Conservation (phyloP, 2,113 vertebrate species). For the Procavia capensis region DNA sequence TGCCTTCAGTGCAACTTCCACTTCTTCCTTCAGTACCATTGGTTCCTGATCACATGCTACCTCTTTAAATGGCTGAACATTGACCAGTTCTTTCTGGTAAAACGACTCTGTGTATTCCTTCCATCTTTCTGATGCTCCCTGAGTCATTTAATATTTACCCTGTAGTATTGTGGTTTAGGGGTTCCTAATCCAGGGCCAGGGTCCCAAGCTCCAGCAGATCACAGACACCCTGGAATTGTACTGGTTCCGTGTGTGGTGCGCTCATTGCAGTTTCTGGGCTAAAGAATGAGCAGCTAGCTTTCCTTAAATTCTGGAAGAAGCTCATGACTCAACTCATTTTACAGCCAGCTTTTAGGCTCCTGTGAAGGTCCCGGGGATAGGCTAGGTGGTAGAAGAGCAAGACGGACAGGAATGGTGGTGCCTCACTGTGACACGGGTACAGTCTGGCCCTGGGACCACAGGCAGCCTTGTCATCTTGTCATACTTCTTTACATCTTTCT, state of each 20-base stretch:
- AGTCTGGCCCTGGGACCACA: fast-evolving
- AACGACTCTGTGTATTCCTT: too few species aligned
- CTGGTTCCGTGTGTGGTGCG: fast-evolving
- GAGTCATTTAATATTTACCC: too few species aligned
- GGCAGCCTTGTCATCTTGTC: fast-evolving
- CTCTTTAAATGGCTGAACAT: too few species aligned
- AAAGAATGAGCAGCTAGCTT: fast-evolving
- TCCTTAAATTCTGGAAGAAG: background rate
- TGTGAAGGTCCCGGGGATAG: background rate
- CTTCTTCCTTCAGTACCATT: too few species aligned
- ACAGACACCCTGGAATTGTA: fast-evolving
- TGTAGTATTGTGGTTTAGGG: background rate
- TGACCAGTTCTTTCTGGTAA: too few species aligned
- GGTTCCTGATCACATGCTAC: too few species aligned
- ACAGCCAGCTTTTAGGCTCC: background rate
- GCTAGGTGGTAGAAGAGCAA: too few species aligned
- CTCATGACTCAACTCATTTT: background rate
- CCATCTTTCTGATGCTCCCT: too few species aligned
- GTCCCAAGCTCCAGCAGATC: background rate
- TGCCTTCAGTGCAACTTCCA: too few species aligned
- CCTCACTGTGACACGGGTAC: fast-evolving
- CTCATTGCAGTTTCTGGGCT: fast-evolving
- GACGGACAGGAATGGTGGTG: fast-evolving
- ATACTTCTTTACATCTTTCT: fast-evolving
- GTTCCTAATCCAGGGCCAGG: background rate